Conservation (phyloP, 2,113 vertebrate genomes). For the Ciconia stormi region DNA sequence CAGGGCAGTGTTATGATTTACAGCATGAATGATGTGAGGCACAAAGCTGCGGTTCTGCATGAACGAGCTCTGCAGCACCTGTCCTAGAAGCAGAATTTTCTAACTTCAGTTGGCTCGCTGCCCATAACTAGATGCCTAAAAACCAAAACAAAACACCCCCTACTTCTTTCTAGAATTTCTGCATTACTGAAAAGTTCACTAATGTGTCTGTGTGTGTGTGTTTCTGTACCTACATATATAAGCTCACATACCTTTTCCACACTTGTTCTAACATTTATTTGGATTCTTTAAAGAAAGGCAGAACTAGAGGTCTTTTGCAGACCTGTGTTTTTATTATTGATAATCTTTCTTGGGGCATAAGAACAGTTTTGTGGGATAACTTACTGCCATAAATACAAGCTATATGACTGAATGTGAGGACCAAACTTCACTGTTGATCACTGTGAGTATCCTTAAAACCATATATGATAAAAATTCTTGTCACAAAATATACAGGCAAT, state of each 20-base stretch:
- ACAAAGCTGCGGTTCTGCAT: neutral
- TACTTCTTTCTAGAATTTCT: neutral
- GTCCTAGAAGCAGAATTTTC: neutral
- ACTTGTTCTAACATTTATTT: neutral
- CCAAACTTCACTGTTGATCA: neutral
- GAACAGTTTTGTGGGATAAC: neutral
- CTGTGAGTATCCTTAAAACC: neutral
- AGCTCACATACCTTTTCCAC: neutral
- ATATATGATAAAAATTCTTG: neutral
- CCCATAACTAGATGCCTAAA: neutral
- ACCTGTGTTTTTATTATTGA: neutral
- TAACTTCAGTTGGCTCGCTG: neutral
- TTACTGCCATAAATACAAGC: neutral
- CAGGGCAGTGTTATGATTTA: neutral
- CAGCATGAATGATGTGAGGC: neutral
- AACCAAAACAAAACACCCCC: neutral
- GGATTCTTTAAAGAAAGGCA: neutral
- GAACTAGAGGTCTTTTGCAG: neutral
- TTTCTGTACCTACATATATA: neutral
- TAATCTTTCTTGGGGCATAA: neutral
- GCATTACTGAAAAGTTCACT: rapidly evolving
- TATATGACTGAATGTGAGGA: neutral
- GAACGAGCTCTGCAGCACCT: neutral
- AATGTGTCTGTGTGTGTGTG: no score
- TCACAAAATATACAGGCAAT: neutral